Evolutionary conservation across 1,140 invertebrate species (phyloP).

Genomic region (Drosophila carrolli): DNA sequence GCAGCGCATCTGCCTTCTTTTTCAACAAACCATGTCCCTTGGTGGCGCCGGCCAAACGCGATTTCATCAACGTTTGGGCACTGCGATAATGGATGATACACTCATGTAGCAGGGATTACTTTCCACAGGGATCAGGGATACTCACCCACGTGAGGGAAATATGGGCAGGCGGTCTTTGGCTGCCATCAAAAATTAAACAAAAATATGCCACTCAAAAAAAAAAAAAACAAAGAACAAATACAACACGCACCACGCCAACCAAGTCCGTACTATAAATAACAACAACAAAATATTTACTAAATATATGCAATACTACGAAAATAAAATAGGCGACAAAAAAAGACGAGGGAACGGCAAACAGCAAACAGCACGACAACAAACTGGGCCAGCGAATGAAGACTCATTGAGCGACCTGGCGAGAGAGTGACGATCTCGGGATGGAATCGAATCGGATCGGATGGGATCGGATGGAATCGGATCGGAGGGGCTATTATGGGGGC

Average conservation of each 20-base stretch:
- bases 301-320: conserved; percentile 74
- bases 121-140: conserved; percentile 52
- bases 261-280: conserved; percentile 67
- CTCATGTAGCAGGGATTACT: background rate
- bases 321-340: conserved; percentile 53
- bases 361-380: conserved; percentile 54
- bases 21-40: conserved; percentile 99
- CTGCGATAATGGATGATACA: background rate
- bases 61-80: conserved; percentile 92
- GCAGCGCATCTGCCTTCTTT: conserved; percentile 99
- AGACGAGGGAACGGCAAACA: conserved; percentile 30
- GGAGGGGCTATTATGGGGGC: background rate
- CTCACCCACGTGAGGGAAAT: conserved; percentile 99
- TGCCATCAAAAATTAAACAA: conserved; percentile 88
- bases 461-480: background rate
- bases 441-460: conserved; percentile 7
- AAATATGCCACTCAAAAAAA: conserved; percentile 18
- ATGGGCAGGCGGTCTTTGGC: conserved; percentile 96
- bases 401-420: conserved; percentile 32
- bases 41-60: conserved; percentile 96
- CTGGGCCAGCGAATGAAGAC: conserved; percentile 58
- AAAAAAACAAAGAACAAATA: conserved; percentile 16
- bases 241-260: conserved; percentile 40
- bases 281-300: conserved; percentile 79
- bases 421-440: conserved; percentile 18